Conservation (phyloP, 2,113 vertebrate genomes). For the Rana temporaria region DNA sequence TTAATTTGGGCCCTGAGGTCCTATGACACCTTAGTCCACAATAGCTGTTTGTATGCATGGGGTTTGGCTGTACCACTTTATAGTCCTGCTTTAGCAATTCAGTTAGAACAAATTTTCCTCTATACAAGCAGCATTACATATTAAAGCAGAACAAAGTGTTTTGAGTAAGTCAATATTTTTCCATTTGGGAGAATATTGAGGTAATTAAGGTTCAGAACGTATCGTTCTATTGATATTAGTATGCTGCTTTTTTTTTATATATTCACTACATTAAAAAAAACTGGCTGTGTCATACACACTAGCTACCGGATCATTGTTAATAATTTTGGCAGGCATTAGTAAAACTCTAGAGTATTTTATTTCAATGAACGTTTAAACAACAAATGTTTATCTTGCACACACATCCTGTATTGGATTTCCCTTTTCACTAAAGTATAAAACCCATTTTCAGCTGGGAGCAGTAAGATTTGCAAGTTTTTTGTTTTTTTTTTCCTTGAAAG, state of each 20-base stretch:
- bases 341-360: too few relatives aligned
- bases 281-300: not conserved
- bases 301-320: not conserved
- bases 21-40: too few relatives aligned
- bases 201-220: slow-evolving; percentile 14
- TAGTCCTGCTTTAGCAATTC: not conserved
- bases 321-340: not conserved
- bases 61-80: not conserved
- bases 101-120: not conserved
- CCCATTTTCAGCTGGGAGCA: too few relatives aligned
- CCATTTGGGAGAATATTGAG: not conserved
- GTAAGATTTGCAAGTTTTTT: too few relatives aligned
- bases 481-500: too few relatives aligned
- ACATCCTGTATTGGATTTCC: too few relatives aligned
- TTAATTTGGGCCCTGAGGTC: too few relatives aligned
- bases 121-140: not conserved
- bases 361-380: too few relatives aligned
- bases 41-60: not conserved
- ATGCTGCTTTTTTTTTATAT: not conserved
- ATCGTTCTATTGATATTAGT: slow-evolving; percentile 27
- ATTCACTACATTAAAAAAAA: not conserved
- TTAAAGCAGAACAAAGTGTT: not conserved
- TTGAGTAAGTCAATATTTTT: slow-evolving; percentile 7
- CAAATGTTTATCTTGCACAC: too few relatives aligned
- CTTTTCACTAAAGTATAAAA: too few relatives aligned